Conservation (phyloP, 2,797 vertebrate species). For the Melopsittacus undulatus region DNA sequence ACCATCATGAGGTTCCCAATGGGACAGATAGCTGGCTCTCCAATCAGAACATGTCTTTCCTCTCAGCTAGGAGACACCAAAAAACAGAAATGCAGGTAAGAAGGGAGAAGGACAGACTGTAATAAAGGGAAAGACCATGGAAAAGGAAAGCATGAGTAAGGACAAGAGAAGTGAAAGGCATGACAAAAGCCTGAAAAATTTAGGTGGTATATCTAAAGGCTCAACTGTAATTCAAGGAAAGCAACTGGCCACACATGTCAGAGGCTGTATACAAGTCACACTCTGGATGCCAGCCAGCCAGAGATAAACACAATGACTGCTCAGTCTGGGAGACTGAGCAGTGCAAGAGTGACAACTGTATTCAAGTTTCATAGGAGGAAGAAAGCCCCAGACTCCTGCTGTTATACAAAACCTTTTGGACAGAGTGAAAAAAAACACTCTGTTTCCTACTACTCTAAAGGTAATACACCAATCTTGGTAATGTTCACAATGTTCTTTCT, state of each 20-base stretch:
- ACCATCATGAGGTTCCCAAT: neutral
- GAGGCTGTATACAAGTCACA: neutral
- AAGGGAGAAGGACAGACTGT: neutral
- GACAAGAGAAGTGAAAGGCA: neutral
- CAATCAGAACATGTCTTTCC: neutral
- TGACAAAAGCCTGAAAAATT: neutral
- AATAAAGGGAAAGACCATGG: neutral
- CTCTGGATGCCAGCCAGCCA: neutral
- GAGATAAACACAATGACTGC: neutral
- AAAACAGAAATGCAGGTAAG: neutral
- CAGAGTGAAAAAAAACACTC: accelerated
- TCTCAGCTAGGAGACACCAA: neutral
- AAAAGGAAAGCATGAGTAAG: neutral
- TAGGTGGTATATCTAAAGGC: neutral
- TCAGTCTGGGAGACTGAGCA: neutral
- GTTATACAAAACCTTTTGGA: neutral
- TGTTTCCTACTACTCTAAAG: neutral
- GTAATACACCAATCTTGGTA: neutral
- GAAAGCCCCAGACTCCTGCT: neutral
- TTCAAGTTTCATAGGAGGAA: neutral
- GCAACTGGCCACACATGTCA: accelerated
- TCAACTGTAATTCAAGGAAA: neutral
- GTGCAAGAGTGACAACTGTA: neutral
- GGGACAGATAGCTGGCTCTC: neutral
- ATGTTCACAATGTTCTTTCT: neutral